Conservation (phyloP, 2,888 invertebrate species). For the Hartigia nigra region DNA sequence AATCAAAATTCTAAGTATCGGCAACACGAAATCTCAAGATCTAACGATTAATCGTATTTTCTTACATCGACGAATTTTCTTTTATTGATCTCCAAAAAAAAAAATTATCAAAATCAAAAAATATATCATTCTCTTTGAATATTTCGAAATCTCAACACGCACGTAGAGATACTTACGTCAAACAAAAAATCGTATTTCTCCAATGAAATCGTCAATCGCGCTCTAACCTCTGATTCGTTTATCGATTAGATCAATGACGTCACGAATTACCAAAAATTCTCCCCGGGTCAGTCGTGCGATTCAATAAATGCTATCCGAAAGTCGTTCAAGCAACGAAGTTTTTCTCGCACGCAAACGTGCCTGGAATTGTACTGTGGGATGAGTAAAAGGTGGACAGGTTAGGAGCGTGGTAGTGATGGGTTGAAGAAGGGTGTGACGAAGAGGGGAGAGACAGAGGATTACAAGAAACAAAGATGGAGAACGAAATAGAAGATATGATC, state of each 20-base stretch:
- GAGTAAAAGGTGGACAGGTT: not conserved
- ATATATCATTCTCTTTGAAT: no score
- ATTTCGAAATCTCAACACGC: not conserved
- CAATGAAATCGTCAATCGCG: no score
- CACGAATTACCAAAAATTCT: not conserved
- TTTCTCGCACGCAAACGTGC: conserved; percentile 3
- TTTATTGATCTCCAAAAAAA: not conserved
- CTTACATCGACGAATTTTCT: not conserved
- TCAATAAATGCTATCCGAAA: conserved; percentile 29
- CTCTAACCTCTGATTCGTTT: not conserved
- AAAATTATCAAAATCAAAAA: not conserved
- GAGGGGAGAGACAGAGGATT: conserved; percentile 7
- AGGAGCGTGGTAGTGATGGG: not conserved
- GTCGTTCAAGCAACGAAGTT: conserved; percentile 25
- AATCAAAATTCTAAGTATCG: not conserved
- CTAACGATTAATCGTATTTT: not conserved
- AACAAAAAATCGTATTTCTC: no score
- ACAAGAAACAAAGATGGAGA: conserved; percentile 15
- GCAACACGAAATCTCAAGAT: not conserved
- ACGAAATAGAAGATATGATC: conserved; percentile 20
- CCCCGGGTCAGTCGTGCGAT: conserved; percentile 12
- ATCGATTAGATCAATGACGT: not conserved
- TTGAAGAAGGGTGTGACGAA: conserved; percentile 5
- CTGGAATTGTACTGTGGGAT: not conserved
- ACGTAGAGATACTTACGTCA: no score